Conservation (phyloP, 2,113 vertebrate species). For the Pycnonotus jocosus region DNA sequence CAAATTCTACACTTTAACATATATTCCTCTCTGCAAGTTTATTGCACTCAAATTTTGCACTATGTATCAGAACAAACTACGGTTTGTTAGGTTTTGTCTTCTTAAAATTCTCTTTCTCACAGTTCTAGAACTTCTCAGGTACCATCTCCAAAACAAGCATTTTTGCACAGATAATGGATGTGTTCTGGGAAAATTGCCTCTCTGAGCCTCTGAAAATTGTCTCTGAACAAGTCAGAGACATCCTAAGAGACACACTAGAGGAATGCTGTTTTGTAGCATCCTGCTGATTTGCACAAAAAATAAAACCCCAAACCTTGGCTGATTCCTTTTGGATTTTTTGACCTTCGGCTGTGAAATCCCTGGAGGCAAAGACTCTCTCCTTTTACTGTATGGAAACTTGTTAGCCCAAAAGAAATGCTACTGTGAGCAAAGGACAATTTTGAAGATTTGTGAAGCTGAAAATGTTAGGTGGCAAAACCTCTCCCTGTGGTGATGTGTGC, state of each 20-base stretch:
- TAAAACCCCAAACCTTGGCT: background rate
- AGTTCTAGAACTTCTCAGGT: background rate
- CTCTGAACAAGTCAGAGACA: background rate
- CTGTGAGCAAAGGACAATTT: background rate
- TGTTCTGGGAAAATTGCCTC: background rate
- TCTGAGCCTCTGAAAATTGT: background rate
- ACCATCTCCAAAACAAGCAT: background rate
- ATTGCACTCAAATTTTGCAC: background rate
- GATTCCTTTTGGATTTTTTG: background rate
- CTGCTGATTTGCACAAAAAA: background rate
- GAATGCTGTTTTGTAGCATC: background rate
- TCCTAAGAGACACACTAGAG: background rate
- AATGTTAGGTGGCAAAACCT: background rate
- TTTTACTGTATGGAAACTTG: background rate
- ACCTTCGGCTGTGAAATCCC: background rate
- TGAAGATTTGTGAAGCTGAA: background rate
- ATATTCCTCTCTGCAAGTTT: background rate
- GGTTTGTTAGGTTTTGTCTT: background rate
- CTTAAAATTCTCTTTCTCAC: background rate
- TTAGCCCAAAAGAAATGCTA: background rate
- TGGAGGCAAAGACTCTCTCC: background rate
- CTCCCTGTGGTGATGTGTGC: background rate
- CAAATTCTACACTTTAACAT: background rate
- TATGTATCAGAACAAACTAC: background rate
- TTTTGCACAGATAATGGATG: background rate